Conservation (phyloP, 2,797 vertebrate genomes). For the Mus minutoides region DNA sequence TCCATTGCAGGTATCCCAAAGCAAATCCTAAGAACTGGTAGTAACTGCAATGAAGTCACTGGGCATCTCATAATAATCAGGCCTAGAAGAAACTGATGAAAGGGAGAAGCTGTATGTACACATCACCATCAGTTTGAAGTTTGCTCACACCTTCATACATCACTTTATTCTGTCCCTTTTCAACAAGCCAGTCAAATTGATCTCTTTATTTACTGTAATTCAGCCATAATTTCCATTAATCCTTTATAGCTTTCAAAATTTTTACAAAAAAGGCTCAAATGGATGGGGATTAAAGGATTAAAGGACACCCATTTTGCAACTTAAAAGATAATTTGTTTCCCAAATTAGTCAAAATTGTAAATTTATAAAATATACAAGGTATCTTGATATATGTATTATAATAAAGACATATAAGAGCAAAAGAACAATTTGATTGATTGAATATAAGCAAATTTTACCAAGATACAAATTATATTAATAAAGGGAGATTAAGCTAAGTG, state of each 20-base stretch:
- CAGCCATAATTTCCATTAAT: neutral
- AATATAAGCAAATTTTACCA: slow-evolving; percentile 13
- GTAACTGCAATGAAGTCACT: slow-evolving; percentile 11
- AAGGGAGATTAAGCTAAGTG: neutral
- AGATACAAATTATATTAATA: neutral
- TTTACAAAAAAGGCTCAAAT: neutral
- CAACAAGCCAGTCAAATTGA: slow-evolving; percentile 12
- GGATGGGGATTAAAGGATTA: neutral
- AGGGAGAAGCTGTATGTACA: slow-evolving; percentile 5
- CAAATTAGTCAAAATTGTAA: slow-evolving; percentile 38
- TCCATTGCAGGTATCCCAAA: neutral
- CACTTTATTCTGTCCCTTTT: slow-evolving; percentile 28
- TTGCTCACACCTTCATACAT: neutral
- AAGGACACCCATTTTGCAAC: neutral
- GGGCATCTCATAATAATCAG: neutral
- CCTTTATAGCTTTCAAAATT: slow-evolving; percentile 30
- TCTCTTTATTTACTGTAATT: slow-evolving; percentile 36
- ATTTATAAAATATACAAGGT: neutral
- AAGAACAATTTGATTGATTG: neutral
- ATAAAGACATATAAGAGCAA: neutral
- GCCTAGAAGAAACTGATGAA: neutral
- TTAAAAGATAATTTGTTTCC: neutral
- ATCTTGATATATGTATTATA: slow-evolving; percentile 10
- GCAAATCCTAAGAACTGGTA: neutral
- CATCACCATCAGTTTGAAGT: slow-evolving; percentile 28